Evolutionary conservation across 2,113 vertebrate species (phyloP).

Genomic region (Larimichthys polyactis): DNA sequence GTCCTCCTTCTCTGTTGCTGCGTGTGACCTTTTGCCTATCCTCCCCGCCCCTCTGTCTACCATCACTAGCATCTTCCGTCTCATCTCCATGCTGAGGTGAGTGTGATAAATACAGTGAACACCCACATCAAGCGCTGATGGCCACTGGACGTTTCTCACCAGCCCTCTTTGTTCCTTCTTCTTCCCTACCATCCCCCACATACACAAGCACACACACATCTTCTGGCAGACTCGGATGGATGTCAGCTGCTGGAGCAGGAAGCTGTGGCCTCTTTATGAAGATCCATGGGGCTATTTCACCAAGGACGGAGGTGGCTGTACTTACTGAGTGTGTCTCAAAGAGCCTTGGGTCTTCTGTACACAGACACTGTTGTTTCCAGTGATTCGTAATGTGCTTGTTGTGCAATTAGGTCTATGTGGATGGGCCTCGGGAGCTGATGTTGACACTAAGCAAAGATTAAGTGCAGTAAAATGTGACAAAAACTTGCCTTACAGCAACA

Average conservation of each 20-base stretch:
- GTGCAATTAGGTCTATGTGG: conserved; percentile 60
- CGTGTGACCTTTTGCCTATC: conserved; percentile 29
- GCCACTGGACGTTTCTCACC: conserved; percentile 23
- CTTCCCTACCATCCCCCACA: not conserved
- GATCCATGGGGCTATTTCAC: conserved; percentile 63
- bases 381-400: conserved; percentile 52
- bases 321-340: conserved; percentile 28
- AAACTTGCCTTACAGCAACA: conserved; percentile 60
- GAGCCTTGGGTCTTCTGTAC: conserved; percentile 49
- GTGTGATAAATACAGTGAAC: conserved; percentile 24
- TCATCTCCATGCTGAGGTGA: conserved; percentile 22
- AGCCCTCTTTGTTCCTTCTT: not conserved
- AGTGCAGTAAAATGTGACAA: conserved; percentile 67
- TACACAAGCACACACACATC: conserved; percentile 6
- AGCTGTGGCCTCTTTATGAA: conserved; percentile 56
- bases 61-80: conserved; percentile 8
- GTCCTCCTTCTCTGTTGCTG: conserved; percentile 17
- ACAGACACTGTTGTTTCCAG: conserved; percentile 45
- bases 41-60: conserved; percentile 10
- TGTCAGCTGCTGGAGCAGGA: conserved; percentile 43
- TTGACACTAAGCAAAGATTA: conserved; percentile 67
- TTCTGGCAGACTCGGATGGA: conserved; percentile 53
- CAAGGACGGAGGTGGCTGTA: conserved; percentile 32
- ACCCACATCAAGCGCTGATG: conserved; percentile 24
- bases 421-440: conserved; percentile 26